phyloP scores from a whole-genome alignment of 2,888 invertebrate species.

The Serrognathus titanus region DNA sequence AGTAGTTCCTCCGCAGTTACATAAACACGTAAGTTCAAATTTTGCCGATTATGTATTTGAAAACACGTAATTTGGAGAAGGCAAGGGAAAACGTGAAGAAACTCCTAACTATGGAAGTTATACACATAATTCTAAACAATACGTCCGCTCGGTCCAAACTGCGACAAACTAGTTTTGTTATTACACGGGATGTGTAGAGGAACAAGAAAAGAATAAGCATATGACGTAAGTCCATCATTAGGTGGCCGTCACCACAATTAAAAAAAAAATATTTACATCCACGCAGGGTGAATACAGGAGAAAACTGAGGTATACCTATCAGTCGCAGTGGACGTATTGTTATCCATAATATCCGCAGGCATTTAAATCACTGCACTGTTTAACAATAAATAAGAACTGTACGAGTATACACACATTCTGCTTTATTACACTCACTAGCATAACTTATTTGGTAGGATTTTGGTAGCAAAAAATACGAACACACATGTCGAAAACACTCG shows the following conservation, averaged over 20 bases:
- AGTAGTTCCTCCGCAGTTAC: too few relatives aligned
- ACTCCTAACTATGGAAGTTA: neutral
- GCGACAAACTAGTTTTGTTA: constrained; percentile 26
- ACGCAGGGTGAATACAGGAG: neutral
- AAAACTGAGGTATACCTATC: constrained; percentile 34
- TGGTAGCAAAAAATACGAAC: constrained; percentile 6
- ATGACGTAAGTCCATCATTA: constrained; percentile 30
- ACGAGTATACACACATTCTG: constrained; percentile 41
- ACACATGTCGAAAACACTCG: constrained; percentile 22
- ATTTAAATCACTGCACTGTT: constrained; percentile 36
- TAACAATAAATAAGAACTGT: constrained; percentile 29
- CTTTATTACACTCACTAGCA: constrained; percentile 32
- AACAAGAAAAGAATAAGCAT: constrained; percentile 27
- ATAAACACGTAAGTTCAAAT: too few relatives aligned
- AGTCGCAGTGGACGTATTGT: constrained; percentile 30
- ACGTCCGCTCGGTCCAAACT: constrained; percentile 22
- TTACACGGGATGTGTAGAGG: constrained; percentile 19
- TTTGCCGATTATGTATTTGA: neutral
- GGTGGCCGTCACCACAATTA: constrained; percentile 11
- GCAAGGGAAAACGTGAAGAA: neutral
- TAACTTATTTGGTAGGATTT: constrained; percentile 30
- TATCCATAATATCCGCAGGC: constrained; percentile 42
- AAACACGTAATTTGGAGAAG: neutral
- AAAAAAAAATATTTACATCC: constrained; percentile 10
- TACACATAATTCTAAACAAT: constrained; percentile 19